Conservation (phyloP, 2,888 invertebrate species). For the Epiblema foenella region DNA sequence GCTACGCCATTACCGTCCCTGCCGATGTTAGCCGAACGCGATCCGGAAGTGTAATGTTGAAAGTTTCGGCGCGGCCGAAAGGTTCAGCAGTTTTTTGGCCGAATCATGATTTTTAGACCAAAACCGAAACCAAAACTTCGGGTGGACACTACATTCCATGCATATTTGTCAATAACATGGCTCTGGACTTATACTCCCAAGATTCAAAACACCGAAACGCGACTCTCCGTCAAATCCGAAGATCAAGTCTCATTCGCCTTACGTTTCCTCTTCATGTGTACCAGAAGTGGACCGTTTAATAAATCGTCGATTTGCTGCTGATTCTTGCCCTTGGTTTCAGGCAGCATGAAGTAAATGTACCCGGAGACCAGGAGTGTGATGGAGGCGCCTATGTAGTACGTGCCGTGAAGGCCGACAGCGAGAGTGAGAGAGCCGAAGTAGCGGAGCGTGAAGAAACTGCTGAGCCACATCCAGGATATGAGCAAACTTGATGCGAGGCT, state of each 20-base stretch:
- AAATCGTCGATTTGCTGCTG: constrained; percentile 70
- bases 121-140: too few species aligned
- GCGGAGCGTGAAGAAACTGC: constrained; percentile 74
- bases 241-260: constrained; percentile 29
- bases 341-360: constrained; percentile 66
- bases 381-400: constrained; percentile 74
- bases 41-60: too few species aligned
- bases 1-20: too few species aligned
- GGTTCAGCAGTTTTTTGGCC: too few species aligned
- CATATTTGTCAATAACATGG: not conserved
- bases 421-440: constrained; percentile 73
- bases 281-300: constrained; percentile 66
- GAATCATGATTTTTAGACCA: too few species aligned
- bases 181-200: not conserved
- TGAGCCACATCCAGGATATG: constrained; percentile 80
- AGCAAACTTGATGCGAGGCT: constrained; percentile 77
- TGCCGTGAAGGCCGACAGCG: constrained; percentile 71
- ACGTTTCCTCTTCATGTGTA: constrained; percentile 54
- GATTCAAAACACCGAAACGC: constrained; percentile 22
- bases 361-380: constrained; percentile 71
- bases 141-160: too few species aligned
- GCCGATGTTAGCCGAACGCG: too few species aligned
- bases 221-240: constrained; percentile 12
- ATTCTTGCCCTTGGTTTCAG: constrained; percentile 74
- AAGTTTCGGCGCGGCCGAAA: too few species aligned